Conservation (phyloP, 2,113 vertebrate genomes). For the Carettochelys insculpta region DNA sequence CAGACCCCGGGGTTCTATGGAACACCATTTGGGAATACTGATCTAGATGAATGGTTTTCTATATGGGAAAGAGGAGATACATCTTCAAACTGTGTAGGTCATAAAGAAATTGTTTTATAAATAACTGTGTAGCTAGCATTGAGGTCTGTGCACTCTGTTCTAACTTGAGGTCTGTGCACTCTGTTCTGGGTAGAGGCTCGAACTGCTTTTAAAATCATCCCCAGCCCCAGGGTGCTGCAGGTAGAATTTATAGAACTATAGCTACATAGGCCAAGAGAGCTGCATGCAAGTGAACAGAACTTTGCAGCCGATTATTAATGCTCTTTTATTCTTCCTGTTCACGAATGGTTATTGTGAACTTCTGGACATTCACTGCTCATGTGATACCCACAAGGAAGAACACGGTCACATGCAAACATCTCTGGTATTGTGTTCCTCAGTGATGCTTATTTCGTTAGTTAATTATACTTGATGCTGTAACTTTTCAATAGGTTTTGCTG, state of each 20-base stretch:
- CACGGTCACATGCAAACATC: not conserved
- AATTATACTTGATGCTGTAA: not conserved
- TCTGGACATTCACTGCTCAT: not conserved
- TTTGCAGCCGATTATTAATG: not conserved
- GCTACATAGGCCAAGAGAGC: not conserved
- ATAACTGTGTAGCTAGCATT: not conserved
- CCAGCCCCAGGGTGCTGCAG: not conserved
- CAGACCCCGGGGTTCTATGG: too few species aligned
- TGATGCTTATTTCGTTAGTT: not conserved
- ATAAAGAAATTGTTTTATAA: not conserved
- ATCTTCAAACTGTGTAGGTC: not conserved
- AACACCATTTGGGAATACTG: too few species aligned
- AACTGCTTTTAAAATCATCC: not conserved
- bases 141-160: not conserved
- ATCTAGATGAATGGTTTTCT: too few species aligned
- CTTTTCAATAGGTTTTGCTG: not conserved
- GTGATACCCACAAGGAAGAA: not conserved
- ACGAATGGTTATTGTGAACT: not conserved
- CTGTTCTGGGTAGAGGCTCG: not conserved
- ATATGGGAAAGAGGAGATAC: too few species aligned
- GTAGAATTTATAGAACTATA: not conserved
- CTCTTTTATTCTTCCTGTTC: not conserved
- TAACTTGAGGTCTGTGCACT: not conserved
- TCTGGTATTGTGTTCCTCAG: not conserved
- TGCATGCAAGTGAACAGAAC: not conserved